Evolutionary conservation across 2,113 vertebrate genomes (phyloP), one percentile per base, ranked within the genome.

Genomic region (Australoheros scitulus): DNA sequence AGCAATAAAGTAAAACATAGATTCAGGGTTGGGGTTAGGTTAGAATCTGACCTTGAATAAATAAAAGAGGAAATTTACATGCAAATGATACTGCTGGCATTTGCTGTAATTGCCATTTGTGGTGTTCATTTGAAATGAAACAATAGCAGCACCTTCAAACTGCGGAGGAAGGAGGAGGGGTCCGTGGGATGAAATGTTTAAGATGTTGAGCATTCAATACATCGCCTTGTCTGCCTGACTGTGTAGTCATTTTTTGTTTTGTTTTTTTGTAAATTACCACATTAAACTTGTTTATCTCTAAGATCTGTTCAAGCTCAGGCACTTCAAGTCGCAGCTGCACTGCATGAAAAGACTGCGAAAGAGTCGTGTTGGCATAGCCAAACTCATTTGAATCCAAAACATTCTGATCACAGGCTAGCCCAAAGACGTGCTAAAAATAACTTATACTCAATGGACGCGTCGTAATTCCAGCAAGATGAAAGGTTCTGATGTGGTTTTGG

Each of bases 41-140:
- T 83, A 70, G 84, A 89, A 78, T 72, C 65, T 89, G 84, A 91
- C 84, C 89, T 76, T 75, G 82, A 70, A 60, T 83, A 85, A 89
- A 89, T 88, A 89, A 78, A 90, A 87, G 87, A 92, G 56, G 75
- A 81, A 81, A 94, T 93, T 94, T 94, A 88, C 86, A 95, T 94
- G 93, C 89, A 93, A 94, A 95, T 93, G 80, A 93, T 78, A 86
- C 65, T 41, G 76, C 82, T 91, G 86, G 68, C 88, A 91, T 94
- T 91, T 91, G 56, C 79, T 82, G 79, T 89, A 91, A 92, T 93
- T 92, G 87, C 85, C 24, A 58, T 88, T 89, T 87, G 88, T 76
- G 72, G 63, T 61, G 87, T 76, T 89, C 80, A 59, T 86, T 75
- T 80, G 56, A 64, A 82, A 88, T 52, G 47, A 79, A 81, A 84